A percentile compares a stretch with the other conserved stretches of the same genome.
These are phyloP conservation scores for Prinia subflava DNA, from an alignment of 2,113 vertebrate species.

Conservation along the genomic window DNA sequence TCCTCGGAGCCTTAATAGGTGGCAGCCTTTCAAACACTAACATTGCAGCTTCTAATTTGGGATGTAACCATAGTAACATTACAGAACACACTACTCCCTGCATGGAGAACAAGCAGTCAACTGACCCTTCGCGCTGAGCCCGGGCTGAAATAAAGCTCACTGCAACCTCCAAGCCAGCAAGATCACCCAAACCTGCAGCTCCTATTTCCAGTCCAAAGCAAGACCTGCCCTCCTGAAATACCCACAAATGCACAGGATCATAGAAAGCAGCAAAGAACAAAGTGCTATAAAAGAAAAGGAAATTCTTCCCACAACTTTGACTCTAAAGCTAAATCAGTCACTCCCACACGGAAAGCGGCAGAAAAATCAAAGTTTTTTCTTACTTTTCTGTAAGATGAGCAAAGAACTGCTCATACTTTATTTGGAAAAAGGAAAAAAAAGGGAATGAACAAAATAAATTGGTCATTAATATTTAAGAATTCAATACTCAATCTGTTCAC, in stretches of 20 bases:
- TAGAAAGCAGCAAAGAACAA: not conserved
- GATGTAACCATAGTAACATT: slow-evolving; percentile 45
- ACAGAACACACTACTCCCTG: slow-evolving; percentile 5
- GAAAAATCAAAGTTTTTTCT: not conserved
- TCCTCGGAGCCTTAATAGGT: not conserved
- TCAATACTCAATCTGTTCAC: not conserved
- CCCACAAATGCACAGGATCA: not conserved
- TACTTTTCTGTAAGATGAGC: not conserved
- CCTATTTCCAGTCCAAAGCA: not conserved
- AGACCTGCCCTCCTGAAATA: not conserved
- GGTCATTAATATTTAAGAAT: not conserved
- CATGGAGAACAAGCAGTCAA: slow-evolving; percentile 17
- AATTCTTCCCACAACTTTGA: not conserved
- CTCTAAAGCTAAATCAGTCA: not conserved
- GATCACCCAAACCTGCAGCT: not conserved
- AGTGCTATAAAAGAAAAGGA: not conserved
- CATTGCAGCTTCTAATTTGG: slow-evolving; percentile 10
- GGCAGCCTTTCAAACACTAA: slow-evolving; percentile 23
- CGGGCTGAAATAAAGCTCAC: not conserved
- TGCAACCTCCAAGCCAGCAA: not conserved
- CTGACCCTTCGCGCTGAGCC: not conserved
- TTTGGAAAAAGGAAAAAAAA: not conserved
- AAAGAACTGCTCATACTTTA: not conserved
- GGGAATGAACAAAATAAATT: not conserved
- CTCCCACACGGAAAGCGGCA: not conserved